phyloP scores from a whole-genome alignment of 2,797 vertebrate genomes.

The Enteromius afrohamiltoni region DNA sequence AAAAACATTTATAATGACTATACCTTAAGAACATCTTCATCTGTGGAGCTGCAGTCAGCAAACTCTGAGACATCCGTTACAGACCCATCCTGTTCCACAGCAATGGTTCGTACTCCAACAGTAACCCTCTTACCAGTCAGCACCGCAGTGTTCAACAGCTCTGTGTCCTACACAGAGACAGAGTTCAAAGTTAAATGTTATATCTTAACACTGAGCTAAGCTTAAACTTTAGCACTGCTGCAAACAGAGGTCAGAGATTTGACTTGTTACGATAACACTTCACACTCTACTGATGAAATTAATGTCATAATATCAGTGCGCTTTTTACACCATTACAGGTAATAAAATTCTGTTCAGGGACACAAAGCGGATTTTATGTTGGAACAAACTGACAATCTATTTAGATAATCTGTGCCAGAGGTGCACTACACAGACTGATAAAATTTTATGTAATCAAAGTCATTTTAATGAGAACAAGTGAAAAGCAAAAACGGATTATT shows the following conservation, averaged over 20 bases:
- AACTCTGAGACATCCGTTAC: slow-evolving; percentile 84
- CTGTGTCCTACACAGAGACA: slow-evolving; percentile 81
- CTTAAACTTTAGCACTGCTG: not conserved
- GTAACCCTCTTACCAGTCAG: slow-evolving; percentile 90
- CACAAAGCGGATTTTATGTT: slow-evolving; percentile 45
- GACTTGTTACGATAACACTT: not conserved
- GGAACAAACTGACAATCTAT: slow-evolving; percentile 58
- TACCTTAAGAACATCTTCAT: slow-evolving; percentile 94
- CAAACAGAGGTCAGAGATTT: slow-evolving; percentile 40
- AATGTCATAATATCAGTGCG: not conserved
- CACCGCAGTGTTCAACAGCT: slow-evolving; percentile 91
- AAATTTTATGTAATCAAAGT: slow-evolving; percentile 45
- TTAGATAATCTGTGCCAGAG: slow-evolving; percentile 67
- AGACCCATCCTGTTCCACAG: slow-evolving; percentile 86
- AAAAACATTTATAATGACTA: not conserved
- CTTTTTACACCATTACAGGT: slow-evolving; percentile 7
- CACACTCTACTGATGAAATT: not conserved
- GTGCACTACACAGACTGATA: not conserved
- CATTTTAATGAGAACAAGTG: slow-evolving; percentile 21
- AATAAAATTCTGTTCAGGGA: not conserved
- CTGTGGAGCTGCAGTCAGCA: slow-evolving; percentile 86
- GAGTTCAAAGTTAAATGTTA: not conserved
- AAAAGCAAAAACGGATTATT: slow-evolving; percentile 23
- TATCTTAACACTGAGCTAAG: slow-evolving; percentile 8
- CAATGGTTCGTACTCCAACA: slow-evolving; percentile 86